Percentiles rank a stretch among this genome's conserved stretches.
Conservation (phyloP, 2,113 vertebrate species). For the Odontesthes bonariensis region DNA sequence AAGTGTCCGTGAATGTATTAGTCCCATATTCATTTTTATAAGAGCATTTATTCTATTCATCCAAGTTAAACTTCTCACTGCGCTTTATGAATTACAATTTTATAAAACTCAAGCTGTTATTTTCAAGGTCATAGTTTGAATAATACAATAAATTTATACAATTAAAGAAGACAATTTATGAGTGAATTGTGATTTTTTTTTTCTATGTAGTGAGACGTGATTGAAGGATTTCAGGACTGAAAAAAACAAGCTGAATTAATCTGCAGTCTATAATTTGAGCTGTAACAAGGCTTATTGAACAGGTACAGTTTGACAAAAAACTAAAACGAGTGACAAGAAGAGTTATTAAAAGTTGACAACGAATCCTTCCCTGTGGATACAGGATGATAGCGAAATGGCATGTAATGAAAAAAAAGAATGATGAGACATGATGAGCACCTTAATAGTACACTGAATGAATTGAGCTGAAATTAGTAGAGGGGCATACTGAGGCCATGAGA, state of each 20-base stretch:
- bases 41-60: background rate
- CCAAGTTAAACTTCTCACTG: background rate
- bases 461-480: slow-evolving; percentile 38
- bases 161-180: no score
- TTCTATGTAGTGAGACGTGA: background rate
- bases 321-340: slow-evolving; percentile 13
- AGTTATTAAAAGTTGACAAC: slow-evolving; percentile 21
- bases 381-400: background rate
- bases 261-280: background rate
- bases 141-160: background rate
- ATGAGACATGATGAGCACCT: background rate
- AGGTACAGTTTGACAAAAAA: slow-evolving; percentile 20
- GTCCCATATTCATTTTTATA: no score
- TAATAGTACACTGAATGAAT: slow-evolving; percentile 31
- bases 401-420: slow-evolving; percentile 1
- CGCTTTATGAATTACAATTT: background rate
- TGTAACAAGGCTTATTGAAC: slow-evolving; percentile 1
- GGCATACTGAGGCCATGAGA: background rate
- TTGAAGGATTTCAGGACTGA: slow-evolving; percentile 4
- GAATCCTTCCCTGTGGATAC: slow-evolving; percentile 8
- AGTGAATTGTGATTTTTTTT: background rate
- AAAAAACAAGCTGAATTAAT: slow-evolving; percentile 3
- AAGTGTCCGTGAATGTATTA: background rate
- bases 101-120: background rate
- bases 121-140: background rate